Percentiles rank a stretch among this genome's conserved stretches.
Conservation (phyloP, 2,888 invertebrate species). For the Drosophila mimica region DNA sequence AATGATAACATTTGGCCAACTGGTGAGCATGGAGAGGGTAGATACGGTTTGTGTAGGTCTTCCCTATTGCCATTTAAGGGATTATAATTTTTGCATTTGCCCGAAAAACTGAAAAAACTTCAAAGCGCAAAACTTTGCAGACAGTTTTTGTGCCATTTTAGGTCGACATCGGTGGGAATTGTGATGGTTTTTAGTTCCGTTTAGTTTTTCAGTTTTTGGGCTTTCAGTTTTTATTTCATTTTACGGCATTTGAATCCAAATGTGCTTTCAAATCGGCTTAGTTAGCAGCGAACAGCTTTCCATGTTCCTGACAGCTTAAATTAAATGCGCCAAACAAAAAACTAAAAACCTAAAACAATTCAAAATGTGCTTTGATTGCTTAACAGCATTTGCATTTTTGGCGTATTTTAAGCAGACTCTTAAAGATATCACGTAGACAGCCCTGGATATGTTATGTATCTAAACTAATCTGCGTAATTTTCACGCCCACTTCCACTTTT, state of each 20-base stretch:
- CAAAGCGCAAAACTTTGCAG: slow-evolving; percentile 71
- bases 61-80: slow-evolving; percentile 69
- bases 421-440: background rate
- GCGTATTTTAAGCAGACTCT: slow-evolving; percentile 17
- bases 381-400: slow-evolving; percentile 34
- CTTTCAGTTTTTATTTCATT: slow-evolving; percentile 62
- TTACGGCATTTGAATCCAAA: slow-evolving; percentile 76
- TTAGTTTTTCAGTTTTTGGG: slow-evolving; percentile 25
- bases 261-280: slow-evolving; percentile 81
- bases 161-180: slow-evolving; percentile 36
- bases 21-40: slow-evolving; percentile 19
- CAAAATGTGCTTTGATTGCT: slow-evolving; percentile 66
- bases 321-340: slow-evolving; percentile 63
- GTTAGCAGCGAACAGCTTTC: slow-evolving; percentile 66
- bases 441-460: background rate
- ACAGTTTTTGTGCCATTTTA: slow-evolving; percentile 72
- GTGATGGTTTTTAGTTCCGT: slow-evolving; percentile 51
- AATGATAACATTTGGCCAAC: slow-evolving; percentile 31
- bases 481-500: slow-evolving; percentile 40
- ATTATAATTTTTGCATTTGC: slow-evolving; percentile 72
- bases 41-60: slow-evolving; percentile 12
- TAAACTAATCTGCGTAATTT: slow-evolving; percentile 56
- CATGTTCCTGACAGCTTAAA: slow-evolving; percentile 70
- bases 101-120: slow-evolving; percentile 53
- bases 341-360: slow-evolving; percentile 12